A percentile compares a stretch with the other conserved stretches of the same genome.
phyloP scores from a whole-genome alignment of 2,888 invertebrate species.

The Amitus sp. region DNA sequence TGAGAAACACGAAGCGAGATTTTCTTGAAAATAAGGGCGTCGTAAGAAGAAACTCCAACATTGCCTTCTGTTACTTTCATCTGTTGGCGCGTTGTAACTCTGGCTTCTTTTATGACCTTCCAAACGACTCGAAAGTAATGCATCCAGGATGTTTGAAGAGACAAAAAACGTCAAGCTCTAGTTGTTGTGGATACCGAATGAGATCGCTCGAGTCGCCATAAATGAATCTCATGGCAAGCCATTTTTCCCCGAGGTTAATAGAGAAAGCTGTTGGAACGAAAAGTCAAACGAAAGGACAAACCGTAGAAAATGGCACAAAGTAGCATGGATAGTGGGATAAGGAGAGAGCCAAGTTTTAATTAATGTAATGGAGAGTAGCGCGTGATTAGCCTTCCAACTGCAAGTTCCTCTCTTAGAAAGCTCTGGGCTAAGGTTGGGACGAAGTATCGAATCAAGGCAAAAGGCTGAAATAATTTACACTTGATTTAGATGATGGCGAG shows the following conservation, averaged over 20 bases:
- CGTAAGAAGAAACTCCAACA: conserved; percentile 15
- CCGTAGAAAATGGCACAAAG: conserved; percentile 23
- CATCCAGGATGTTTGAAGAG: too few relatives aligned
- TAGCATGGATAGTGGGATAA: conserved; percentile 34
- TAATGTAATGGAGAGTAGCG: conserved; percentile 61
- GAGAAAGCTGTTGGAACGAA: conserved; percentile 13
- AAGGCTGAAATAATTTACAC: conserved; percentile 38
- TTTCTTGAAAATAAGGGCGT: conserved; percentile 25
- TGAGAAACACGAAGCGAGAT: conserved; percentile 23
- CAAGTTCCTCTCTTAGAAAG: conserved; percentile 36
- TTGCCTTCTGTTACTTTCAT: conserved; percentile 9
- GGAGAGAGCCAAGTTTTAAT: conserved; percentile 59
- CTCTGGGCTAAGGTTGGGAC: conserved; percentile 15
- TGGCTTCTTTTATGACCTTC: conserved; percentile 12
- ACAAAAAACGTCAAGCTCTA: too few relatives aligned
- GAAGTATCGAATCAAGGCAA: conserved; percentile 15
- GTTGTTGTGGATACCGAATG: too few relatives aligned
- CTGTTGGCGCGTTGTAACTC: conserved; percentile 16
- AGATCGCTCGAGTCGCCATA: too few relatives aligned
- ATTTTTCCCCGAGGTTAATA: neutral
- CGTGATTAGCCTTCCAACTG: conserved; percentile 59
- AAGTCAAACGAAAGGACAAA: conserved; percentile 19
- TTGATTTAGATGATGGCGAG: conserved; percentile 34
- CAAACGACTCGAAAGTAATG: too few relatives aligned
- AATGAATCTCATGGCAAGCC: too few relatives aligned